Percentiles rank a stretch among this genome's conserved stretches.
Conservation (phyloP, 2,113 vertebrate species). For the Myxocyprinus asiaticus region DNA sequence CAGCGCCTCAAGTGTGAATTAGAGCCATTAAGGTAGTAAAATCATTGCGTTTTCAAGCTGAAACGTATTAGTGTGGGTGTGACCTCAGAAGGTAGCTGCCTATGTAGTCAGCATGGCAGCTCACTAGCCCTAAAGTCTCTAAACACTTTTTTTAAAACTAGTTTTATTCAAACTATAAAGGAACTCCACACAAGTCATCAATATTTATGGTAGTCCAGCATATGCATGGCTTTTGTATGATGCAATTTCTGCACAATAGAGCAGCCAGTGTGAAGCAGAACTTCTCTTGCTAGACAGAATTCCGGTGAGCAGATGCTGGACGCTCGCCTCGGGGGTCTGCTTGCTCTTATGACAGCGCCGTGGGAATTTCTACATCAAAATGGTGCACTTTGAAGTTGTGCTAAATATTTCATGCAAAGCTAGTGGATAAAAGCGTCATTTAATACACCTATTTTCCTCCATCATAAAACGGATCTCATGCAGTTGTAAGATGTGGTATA, state of each 20-base stretch:
- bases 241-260: slow-evolving; percentile 28
- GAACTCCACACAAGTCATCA: background rate
- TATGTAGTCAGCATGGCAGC: too few relatives aligned
- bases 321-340: slow-evolving; percentile 26
- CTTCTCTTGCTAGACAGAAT: background rate
- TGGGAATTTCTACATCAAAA: slow-evolving; percentile 23
- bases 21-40: too few relatives aligned
- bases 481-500: background rate
- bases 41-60: too few relatives aligned
- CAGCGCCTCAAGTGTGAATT: too few relatives aligned
- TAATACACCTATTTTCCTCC: background rate
- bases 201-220: slow-evolving; percentile 1
- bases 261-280: background rate
- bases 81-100: too few relatives aligned
- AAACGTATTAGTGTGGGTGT: too few relatives aligned
- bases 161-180: too few relatives aligned
- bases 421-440: background rate
- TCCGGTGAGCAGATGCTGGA: slow-evolving; percentile 25
- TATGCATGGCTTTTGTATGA: background rate
- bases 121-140: too few relatives aligned
- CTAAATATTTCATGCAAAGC: slow-evolving; percentile 38
- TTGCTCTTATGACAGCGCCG: slow-evolving; percentile 30
- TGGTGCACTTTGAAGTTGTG: slow-evolving; percentile 5
- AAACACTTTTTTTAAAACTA: too few relatives aligned
- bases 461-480: background rate